Conservation (phyloP, 2,113 vertebrate species). For the Hirundichthys speculiger region DNA sequence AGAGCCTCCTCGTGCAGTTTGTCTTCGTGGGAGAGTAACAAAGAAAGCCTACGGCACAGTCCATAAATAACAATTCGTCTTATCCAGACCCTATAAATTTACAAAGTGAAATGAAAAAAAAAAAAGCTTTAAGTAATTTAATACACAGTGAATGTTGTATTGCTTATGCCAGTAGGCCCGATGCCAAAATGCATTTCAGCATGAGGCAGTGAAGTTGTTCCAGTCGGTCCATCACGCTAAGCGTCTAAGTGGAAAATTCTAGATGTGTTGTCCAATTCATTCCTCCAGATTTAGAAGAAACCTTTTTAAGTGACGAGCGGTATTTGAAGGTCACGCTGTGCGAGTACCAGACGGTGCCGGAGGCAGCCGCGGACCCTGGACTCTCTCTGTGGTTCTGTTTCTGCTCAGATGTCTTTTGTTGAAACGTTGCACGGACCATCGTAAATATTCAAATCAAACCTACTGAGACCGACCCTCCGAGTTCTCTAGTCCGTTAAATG, state of each 20-base stretch:
- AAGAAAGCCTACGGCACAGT: slow-evolving; percentile 23
- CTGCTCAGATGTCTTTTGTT: slow-evolving; percentile 20
- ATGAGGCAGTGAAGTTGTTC: slow-evolving; percentile 21
- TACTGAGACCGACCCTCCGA: slow-evolving; percentile 25
- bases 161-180: slow-evolving; percentile 26
- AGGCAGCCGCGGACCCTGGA: slow-evolving; percentile 60
- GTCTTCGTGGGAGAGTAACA: slow-evolving; percentile 15
- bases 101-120: slow-evolving; percentile 15
- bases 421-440: slow-evolving; percentile 15
- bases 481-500: slow-evolving; percentile 28
- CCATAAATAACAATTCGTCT: slow-evolving; percentile 49
- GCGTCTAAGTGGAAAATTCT: slow-evolving; percentile 14
- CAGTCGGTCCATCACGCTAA: slow-evolving; percentile 23
- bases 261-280: slow-evolving; percentile 11
- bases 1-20: not conserved
- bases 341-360: slow-evolving; percentile 19
- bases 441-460: slow-evolving; percentile 17
- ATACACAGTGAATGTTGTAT: slow-evolving; percentile 40
- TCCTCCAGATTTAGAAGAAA: slow-evolving; percentile 5
- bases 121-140: not conserved
- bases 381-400: slow-evolving; percentile 15
- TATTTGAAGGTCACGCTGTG: slow-evolving; percentile 49
- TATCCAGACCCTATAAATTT: slow-evolving; percentile 25
- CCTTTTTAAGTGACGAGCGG: slow-evolving; percentile 32
- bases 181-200: slow-evolving; percentile 19